A percentile compares a stretch with the other conserved stretches of the same genome.
phyloP scores from a whole-genome alignment of 2,888 invertebrate genomes.

The Cephus nigrinus region DNA sequence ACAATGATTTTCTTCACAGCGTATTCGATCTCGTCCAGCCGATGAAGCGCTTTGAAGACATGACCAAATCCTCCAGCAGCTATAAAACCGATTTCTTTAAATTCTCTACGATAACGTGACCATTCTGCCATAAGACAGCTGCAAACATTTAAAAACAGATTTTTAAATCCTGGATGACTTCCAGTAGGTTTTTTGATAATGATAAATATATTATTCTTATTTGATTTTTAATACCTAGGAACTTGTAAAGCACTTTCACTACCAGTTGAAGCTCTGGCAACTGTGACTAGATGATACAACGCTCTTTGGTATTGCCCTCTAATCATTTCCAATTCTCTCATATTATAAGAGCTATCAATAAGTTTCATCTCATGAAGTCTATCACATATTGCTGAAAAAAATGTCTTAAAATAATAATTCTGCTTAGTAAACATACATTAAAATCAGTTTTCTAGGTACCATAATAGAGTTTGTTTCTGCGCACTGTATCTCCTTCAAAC shows the following conservation, averaged over 20 bases:
- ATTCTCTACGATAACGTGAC: slow-evolving; percentile 78
- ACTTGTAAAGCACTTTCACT: slow-evolving; percentile 40
- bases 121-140: slow-evolving; percentile 62
- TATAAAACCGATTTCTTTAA: slow-evolving; percentile 77
- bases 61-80: slow-evolving; percentile 82
- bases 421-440: background rate
- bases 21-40: slow-evolving; percentile 81
- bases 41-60: slow-evolving; percentile 80
- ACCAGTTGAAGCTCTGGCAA: slow-evolving; percentile 67
- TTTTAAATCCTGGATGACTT: background rate
- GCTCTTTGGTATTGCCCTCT: slow-evolving; percentile 77
- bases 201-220: slow-evolving; percentile 23
- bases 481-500: slow-evolving; percentile 72
- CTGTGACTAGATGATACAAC: slow-evolving; percentile 73
- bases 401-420: background rate
- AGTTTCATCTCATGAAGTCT: slow-evolving; percentile 76
- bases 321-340: slow-evolving; percentile 78
- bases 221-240: slow-evolving; percentile 40
- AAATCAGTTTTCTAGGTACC: slow-evolving; percentile 45
- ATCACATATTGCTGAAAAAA: slow-evolving; percentile 71
- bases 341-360: slow-evolving; percentile 77
- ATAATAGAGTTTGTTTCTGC: slow-evolving; percentile 74
- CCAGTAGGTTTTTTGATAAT: background rate
- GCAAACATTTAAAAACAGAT: background rate
- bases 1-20: slow-evolving; percentile 83